Conservation (phyloP, 1,140 invertebrate species). For the Bathynomus jamesi region DNA sequence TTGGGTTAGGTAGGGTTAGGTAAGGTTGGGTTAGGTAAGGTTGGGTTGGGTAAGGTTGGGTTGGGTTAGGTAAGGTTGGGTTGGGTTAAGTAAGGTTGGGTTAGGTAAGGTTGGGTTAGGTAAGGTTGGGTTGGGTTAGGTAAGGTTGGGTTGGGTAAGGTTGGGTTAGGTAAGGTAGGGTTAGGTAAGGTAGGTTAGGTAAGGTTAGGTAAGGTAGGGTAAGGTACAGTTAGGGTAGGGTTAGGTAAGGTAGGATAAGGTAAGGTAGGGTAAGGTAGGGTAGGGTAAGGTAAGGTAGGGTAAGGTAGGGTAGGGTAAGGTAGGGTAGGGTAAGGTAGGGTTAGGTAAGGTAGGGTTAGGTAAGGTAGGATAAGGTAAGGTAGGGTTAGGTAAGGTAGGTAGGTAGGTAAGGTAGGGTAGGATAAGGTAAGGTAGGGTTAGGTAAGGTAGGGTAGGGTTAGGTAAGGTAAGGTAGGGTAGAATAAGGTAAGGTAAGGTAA, state of each 20-base stretch:
- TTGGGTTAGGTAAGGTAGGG: not conserved
- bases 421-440: not conserved
- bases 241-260: not conserved
- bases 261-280: not conserved
- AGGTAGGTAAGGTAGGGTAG: no score
- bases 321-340: not conserved
- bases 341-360: not conserved
- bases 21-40: not conserved
- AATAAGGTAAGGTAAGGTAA: no score
- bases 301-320: not conserved
- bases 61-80: not conserved
- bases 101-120: not conserved
- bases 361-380: not conserved
- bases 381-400: no score
- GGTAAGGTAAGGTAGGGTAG: no score
- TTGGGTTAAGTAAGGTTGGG: no score
- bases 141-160: not conserved
- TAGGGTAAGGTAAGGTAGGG: not conserved
- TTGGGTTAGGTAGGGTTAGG: not conserved
- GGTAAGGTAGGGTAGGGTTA: not conserved
- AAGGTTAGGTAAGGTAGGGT: not conserved
- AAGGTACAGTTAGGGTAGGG: not conserved
- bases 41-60: not conserved
- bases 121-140: not conserved
- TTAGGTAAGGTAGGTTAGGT: not conserved